A percentile compares a stretch with the other conserved stretches of the same genome.
Evolutionary conservation across 2,113 vertebrate genomes (phyloP).

Genomic region (Crotalus helleri): DNA sequence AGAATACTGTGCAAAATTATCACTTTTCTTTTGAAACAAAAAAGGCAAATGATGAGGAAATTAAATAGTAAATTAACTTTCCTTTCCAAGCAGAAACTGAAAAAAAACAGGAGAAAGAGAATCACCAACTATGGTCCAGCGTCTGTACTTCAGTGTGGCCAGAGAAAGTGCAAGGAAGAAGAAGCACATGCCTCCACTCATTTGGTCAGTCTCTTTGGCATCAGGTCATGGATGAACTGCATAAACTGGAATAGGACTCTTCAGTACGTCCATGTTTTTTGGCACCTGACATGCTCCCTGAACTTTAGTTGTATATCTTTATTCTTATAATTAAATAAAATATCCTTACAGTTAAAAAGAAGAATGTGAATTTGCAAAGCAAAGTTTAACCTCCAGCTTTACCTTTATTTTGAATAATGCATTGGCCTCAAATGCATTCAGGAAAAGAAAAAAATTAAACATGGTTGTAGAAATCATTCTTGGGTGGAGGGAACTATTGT

Average conservation of each 20-base stretch:
- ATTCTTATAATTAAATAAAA: neutral
- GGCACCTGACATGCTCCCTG: neutral
- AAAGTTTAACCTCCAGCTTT: neutral
- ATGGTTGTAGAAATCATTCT: neutral
- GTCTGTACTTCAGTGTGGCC: neutral
- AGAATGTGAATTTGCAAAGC: neutral
- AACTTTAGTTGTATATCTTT: neutral
- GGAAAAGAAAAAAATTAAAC: neutral
- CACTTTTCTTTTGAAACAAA: neutral
- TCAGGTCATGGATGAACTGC: neutral
- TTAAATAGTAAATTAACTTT: neutral
- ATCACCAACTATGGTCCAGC: no score
- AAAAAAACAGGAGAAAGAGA: neutral
- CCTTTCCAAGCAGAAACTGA: neutral
- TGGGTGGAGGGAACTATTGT: neutral
- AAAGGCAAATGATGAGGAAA: neutral
- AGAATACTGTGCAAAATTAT: neutral
- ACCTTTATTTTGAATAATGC: neutral
- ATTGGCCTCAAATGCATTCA: neutral
- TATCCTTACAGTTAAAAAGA: neutral
- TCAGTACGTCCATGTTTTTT: neutral
- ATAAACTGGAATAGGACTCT: neutral
- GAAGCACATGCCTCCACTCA: neutral
- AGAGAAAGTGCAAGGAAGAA: neutral
- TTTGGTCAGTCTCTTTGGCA: neutral